These are phyloP conservation scores for Hirudo medicinalis DNA, from an alignment of 1,140 invertebrate genomes.

Conservation along the genomic window DNA sequence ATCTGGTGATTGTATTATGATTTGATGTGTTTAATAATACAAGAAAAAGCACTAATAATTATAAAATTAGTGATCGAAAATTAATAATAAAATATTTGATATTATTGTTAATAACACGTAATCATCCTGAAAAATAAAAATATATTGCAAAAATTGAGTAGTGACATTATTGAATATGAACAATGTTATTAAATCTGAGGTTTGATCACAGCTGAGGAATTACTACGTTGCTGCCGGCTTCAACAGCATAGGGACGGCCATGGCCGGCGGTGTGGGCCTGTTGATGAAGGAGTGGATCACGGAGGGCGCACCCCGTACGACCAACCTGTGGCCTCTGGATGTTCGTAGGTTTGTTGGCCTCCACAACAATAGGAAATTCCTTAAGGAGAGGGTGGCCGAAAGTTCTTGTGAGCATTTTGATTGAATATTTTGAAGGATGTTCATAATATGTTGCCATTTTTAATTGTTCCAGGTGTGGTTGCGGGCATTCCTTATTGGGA, in stretches of 20 bases:
- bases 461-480: background rate
- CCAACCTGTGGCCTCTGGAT: constrained; percentile 79
- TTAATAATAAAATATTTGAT: background rate
- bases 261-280: constrained; percentile 82
- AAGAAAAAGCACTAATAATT: background rate
- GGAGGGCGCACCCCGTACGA: constrained; percentile 50
- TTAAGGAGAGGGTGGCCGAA: constrained; percentile 81
- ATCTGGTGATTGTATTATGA: background rate
- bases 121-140: background rate
- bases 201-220: constrained; percentile 58
- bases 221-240: constrained; percentile 91
- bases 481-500: constrained; percentile 21
- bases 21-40: background rate
- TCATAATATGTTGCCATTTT: background rate
- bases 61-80: background rate
- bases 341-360: constrained; percentile 80
- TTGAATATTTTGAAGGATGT: background rate
- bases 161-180: no score
- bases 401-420: constrained; percentile 55
- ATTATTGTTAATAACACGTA: background rate
- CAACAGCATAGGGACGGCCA: constrained; percentile 81
- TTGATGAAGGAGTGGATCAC: constrained; percentile 77
- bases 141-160: no score
- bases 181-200: background rate
- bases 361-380: constrained; percentile 88